Conservation (phyloP, 2,113 vertebrate species). For the Orthochromis malagaraziensis region DNA sequence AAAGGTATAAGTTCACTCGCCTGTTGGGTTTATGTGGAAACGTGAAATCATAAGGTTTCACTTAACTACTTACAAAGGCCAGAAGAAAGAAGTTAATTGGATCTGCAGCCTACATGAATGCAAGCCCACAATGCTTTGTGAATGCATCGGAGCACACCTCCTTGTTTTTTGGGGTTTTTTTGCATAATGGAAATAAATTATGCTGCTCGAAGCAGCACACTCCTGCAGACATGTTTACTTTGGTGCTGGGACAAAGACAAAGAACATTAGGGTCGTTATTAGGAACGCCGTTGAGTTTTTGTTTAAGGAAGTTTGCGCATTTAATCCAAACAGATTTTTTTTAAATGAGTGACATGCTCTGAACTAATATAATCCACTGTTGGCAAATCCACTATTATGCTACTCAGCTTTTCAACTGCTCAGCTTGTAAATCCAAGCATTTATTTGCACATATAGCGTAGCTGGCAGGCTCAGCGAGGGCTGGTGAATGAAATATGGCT, state of each 20-base stretch:
- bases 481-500: constrained; percentile 25
- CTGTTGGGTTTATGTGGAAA: constrained; percentile 31
- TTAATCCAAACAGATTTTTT: constrained; percentile 13
- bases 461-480: background rate
- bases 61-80: constrained; percentile 22
- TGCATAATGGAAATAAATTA: background rate
- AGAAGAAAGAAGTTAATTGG: constrained; percentile 36
- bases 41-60: constrained; percentile 30
- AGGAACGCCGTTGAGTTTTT: background rate
- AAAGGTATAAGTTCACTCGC: constrained; percentile 31
- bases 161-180: rapidly evolving
- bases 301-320: constrained; percentile 15
- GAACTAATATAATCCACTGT: constrained; percentile 22
- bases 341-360: background rate
- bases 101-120: constrained; percentile 19
- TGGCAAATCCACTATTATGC: constrained; percentile 15
- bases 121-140: constrained; percentile 1
- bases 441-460: constrained; percentile 42
- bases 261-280: background rate
- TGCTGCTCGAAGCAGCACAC: background rate
- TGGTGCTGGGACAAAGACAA: background rate
- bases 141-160: background rate
- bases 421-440: constrained; percentile 37
- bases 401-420: constrained; percentile 26
- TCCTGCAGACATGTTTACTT: background rate